These are phyloP conservation scores for Galleria mellonella DNA, from an alignment of 1,140 invertebrate genomes.

Conservation along the genomic window DNA sequence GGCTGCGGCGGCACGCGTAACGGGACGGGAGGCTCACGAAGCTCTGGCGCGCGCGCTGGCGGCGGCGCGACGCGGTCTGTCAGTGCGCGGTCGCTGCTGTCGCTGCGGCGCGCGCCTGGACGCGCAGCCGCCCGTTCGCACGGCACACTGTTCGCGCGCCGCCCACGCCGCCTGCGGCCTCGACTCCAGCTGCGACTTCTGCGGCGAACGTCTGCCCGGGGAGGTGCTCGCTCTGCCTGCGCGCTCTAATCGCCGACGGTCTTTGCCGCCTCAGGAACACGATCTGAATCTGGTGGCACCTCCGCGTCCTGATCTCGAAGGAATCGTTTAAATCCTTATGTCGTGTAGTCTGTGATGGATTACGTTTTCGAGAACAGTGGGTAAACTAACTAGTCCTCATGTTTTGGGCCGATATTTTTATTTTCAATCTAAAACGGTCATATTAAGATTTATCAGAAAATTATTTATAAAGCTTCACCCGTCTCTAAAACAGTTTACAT, in stretches of 20 bases:
- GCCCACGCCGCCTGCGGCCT: constrained; percentile 27
- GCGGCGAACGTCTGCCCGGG: constrained; percentile 23
- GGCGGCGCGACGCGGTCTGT: constrained; percentile 25
- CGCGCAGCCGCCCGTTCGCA: constrained; percentile 20
- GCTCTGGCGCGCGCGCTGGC: constrained; percentile 34
- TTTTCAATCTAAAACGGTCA: too few relatives aligned
- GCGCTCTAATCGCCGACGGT: constrained; percentile 6
- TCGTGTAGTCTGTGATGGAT: too few relatives aligned
- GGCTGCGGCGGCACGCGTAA: constrained; percentile 23
- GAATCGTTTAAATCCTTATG: constrained; percentile 30
- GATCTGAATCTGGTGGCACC: constrained; percentile 43
- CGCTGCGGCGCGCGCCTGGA: constrained; percentile 19
- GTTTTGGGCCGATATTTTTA: too few relatives aligned
- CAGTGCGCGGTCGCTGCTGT: constrained; percentile 29
- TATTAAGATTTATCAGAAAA: too few relatives aligned
- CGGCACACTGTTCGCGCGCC: constrained; percentile 35
- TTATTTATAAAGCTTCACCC: too few relatives aligned
- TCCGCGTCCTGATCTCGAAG: constrained; percentile 59
- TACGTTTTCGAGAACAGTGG: too few relatives aligned
- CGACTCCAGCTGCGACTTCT: constrained; percentile 20
- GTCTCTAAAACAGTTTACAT: too few relatives aligned
- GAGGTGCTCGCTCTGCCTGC: constrained; percentile 10
- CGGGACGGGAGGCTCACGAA: constrained; percentile 35
- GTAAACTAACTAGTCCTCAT: too few relatives aligned
- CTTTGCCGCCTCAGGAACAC: constrained; percentile 25